Percentiles rank a stretch among this genome's conserved stretches.
phyloP scores from a whole-genome alignment of 2,113 vertebrate species.

The Solea solea region DNA sequence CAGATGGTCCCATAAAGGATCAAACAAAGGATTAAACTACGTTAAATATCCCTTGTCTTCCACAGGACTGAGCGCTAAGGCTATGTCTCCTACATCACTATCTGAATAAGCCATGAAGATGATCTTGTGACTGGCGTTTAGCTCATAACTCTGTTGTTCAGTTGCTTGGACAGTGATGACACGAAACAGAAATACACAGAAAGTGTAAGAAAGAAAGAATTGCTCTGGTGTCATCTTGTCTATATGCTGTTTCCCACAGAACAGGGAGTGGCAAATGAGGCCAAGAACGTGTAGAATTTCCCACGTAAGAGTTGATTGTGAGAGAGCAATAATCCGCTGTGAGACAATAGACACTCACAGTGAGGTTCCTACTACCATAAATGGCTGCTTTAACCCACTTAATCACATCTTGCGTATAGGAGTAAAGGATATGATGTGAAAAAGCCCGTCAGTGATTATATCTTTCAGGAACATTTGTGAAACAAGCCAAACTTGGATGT shows the following conservation, averaged over 20 bases:
- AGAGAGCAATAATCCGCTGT: background rate
- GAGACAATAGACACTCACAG: background rate
- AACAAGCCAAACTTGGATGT: slow-evolving; percentile 19
- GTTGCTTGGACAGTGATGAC: too few species aligned
- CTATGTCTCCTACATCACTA: background rate
- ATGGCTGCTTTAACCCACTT: background rate
- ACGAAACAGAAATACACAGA: background rate
- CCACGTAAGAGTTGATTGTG: too few species aligned
- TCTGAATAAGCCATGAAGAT: background rate
- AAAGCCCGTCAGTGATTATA: background rate
- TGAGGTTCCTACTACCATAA: too few species aligned
- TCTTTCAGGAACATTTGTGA: background rate
- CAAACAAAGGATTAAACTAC: too few species aligned
- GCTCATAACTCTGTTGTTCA: too few species aligned
- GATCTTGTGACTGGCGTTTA: too few species aligned
- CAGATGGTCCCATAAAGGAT: too few species aligned
- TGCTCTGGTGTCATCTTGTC: too few species aligned
- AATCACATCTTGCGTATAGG: background rate
- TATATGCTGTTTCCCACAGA: too few species aligned
- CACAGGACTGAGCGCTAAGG: background rate
- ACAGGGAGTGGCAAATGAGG: too few species aligned
- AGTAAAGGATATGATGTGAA: background rate
- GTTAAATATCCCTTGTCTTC: too few species aligned
- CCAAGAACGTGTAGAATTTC: too few species aligned
- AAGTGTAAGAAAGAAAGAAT: background rate